These are phyloP conservation scores for Dipodomys ordii DNA, from an alignment of 2,113 vertebrate genomes.

Conservation along the genomic window DNA sequence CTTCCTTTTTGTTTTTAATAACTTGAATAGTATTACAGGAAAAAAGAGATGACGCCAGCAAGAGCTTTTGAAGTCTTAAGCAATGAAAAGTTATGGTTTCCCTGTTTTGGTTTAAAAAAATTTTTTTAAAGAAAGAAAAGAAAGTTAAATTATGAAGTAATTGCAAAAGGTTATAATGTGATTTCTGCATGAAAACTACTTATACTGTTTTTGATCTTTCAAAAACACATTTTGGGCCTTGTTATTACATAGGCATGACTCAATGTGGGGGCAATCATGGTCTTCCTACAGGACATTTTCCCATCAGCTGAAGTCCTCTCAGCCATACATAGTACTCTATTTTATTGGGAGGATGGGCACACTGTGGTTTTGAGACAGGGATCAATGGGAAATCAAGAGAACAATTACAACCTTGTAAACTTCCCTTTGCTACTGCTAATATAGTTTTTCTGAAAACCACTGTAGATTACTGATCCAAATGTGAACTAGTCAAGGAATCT, in stretches of 20 bases:
- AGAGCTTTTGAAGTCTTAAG: neutral
- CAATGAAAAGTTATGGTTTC: conserved; percentile 1
- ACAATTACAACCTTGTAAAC: neutral
- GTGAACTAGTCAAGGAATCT: neutral
- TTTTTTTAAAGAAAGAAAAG: neutral
- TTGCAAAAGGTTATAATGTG: neutral
- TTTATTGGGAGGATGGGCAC: neutral
- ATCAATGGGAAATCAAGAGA: neutral
- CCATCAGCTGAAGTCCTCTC: neutral
- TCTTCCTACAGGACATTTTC: neutral
- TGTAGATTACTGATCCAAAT: neutral
- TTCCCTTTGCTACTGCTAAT: neutral
- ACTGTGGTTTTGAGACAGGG: neutral
- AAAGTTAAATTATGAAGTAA: conserved; percentile 21
- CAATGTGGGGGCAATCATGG: neutral
- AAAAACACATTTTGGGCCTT: neutral
- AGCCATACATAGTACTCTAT: neutral
- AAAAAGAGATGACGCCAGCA: conserved; percentile 13
- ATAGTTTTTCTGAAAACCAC: neutral
- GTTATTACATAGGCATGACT: neutral
- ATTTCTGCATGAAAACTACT: neutral
- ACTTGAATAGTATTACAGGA: neutral
- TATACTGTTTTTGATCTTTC: neutral
- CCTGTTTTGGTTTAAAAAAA: neutral
- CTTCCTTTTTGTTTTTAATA: neutral